phyloP scores from a whole-genome alignment of 2,888 invertebrate genomes.

The Drosophila infuscata region DNA sequence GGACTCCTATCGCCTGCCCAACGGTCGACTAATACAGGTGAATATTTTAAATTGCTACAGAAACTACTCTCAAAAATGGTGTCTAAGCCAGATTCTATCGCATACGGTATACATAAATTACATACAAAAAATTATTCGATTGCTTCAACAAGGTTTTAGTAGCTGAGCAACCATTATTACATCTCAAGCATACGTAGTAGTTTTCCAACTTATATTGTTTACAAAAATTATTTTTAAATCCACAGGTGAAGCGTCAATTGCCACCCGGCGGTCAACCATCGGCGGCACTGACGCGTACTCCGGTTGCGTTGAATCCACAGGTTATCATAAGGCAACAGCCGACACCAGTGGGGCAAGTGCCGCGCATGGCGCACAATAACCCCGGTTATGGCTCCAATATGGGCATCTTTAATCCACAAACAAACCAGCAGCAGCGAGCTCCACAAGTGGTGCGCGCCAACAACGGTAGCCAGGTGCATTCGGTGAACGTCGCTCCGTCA shows the following conservation, averaged over 20 bases:
- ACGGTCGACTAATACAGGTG: constrained; percentile 84
- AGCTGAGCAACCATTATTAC: background rate
- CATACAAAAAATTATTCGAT: background rate
- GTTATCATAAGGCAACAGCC: constrained; percentile 57
- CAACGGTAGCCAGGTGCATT: constrained; percentile 46
- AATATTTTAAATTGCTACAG: background rate
- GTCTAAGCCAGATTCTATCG: background rate
- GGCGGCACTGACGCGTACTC: constrained; percentile 31
- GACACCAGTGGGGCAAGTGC: constrained; percentile 2
- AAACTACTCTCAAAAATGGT: background rate
- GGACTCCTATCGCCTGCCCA: constrained; percentile 84
- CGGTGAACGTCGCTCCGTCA: constrained; percentile 31
- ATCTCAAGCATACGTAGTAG: background rate
- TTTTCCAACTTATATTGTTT: background rate
- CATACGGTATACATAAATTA: background rate
- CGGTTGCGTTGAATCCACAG: constrained; percentile 36
- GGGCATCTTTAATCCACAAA: constrained; percentile 68
- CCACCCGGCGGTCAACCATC: constrained; percentile 39
- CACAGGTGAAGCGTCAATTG: constrained; percentile 82
- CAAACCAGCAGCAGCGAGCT: constrained; percentile 60
- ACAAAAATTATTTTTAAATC: background rate
- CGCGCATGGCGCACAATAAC: constrained; percentile 32
- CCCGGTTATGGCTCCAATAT: constrained; percentile 59
- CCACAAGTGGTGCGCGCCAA: constrained; percentile 74
- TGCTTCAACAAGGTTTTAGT: background rate